A percentile compares a stretch with the other conserved stretches of the same genome.
These are phyloP conservation scores for Heliangelus exortis DNA, from an alignment of 2,797 vertebrate species.

Conservation along the genomic window DNA sequence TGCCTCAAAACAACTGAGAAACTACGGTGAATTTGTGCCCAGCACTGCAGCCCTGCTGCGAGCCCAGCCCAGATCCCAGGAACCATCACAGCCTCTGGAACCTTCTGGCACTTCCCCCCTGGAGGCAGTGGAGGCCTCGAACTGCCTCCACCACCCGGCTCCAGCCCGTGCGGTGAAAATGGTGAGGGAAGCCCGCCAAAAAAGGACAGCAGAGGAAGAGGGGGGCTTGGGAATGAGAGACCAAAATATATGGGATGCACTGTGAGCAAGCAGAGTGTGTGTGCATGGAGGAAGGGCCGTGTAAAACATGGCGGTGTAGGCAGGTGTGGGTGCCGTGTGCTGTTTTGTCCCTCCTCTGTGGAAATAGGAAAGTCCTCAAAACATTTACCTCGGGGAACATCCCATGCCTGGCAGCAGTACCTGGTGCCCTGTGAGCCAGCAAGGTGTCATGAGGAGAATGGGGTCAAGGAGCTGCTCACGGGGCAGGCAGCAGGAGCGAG, in stretches of 20 bases:
- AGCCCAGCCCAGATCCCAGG: accelerated
- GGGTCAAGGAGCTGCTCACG: not conserved
- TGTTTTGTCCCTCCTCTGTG: not conserved
- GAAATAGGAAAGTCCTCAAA: not conserved
- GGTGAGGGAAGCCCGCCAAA: accelerated
- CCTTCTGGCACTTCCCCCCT: not conserved
- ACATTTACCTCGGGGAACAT: not conserved
- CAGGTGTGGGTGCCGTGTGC: accelerated
- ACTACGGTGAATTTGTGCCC: not conserved
- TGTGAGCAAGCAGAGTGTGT: accelerated
- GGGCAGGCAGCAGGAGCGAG: not conserved
- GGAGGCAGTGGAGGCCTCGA: too few species aligned
- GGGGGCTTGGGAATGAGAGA: accelerated
- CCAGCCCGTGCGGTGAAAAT: not conserved
- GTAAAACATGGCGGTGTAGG: accelerated
- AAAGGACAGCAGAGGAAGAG: not conserved
- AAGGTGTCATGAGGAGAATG: not conserved
- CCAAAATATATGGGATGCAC: accelerated
- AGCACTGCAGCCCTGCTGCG: not conserved
- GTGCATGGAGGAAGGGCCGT: too few species aligned
- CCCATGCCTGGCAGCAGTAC: not conserved
- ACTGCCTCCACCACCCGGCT: accelerated
- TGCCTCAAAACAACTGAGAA: not conserved
- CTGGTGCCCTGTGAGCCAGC: accelerated
- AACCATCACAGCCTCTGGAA: not conserved